These are phyloP conservation scores for Nymphalis urticae DNA, from an alignment of 2,888 invertebrate genomes.

Conservation along the genomic window DNA sequence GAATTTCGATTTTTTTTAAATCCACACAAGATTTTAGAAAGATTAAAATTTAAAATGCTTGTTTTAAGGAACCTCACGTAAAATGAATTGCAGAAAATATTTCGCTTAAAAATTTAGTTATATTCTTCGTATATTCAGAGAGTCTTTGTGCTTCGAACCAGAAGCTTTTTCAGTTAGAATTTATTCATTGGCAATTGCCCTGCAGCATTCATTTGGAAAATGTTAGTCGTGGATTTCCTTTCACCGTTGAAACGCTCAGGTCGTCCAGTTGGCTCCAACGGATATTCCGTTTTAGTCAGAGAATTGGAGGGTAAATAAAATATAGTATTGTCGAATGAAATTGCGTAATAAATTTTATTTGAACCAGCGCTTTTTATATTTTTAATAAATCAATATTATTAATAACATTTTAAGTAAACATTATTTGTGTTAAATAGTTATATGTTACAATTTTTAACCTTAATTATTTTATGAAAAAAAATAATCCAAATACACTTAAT, in stretches of 20 bases:
- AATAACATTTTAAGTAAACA: no score
- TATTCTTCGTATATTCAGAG: constrained; percentile 22
- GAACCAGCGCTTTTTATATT: not conserved
- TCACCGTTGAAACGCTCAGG: constrained; percentile 28
- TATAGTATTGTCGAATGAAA: constrained; percentile 15
- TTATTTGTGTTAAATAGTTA: no score
- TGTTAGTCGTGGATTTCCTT: constrained; percentile 36
- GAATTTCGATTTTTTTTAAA: constrained; percentile 4
- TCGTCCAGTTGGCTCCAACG: constrained; percentile 29
- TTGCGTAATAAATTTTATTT: constrained; percentile 7
- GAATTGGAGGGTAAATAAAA: constrained; percentile 21
- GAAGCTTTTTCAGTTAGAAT: constrained; percentile 32
- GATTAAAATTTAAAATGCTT: constrained; percentile 4
- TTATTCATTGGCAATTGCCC: constrained; percentile 35
- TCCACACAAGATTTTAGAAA: constrained; percentile 9
- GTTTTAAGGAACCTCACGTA: constrained; percentile 1
- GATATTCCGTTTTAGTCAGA: constrained; percentile 28
- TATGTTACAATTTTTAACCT: no score
- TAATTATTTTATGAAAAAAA: no score
- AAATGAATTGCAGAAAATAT: constrained; percentile 8
- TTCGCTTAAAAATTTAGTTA: constrained; percentile 15
- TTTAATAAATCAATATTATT: not conserved
- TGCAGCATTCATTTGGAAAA: constrained; percentile 38
- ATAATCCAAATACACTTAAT: no score
- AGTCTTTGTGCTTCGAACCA: constrained; percentile 24